Evolutionary conservation across 2,797 vertebrate species (phyloP), one percentile per base, ranked within the genome.

Genomic region (Hipposideros larvatus): DNA sequence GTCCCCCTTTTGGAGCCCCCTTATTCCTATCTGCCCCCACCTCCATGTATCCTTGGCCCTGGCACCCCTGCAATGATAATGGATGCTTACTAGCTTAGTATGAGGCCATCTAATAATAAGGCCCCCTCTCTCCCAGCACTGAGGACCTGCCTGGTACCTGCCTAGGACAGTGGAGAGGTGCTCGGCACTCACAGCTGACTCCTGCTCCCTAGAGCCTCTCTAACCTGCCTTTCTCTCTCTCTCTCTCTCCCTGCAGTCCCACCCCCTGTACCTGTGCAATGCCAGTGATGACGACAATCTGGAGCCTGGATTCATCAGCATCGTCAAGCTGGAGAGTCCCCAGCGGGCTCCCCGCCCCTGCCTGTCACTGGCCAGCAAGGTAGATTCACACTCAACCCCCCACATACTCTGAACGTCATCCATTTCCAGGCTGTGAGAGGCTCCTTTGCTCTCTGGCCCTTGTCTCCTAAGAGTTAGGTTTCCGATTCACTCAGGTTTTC

Each of bases 211-310:
- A 0, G 55, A 71, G 77, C 73, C 73, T 93, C 68, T 90, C 96
- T 98, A 96, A 98, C 85, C 91, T 90, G n/a, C 82, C 41, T 91
- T 5, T 34, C 71, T 94, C 88, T 94, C 37, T 37, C 34, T 34
- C 34, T 34, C 79, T 97, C 78, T 96, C 34, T 98, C 87, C 88
- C 92, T 68, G 1, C 99, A 99, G 99, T 99, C 99, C 97, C 99
- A 99, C 98, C 99, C 99, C 0, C 97, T 99, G 93, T 99, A 99
- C 98, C 99, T 99, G 98, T 99, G 99, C 98, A 99, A 99, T 98
- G 99, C 99, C 96, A 99, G 99, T 4, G 99, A 99, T 86, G 99
- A 99, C 90, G 99, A 99, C 53, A 99, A 99, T 65, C 99, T 99
- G 4, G 99, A 99, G 34, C 99, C 98, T 0, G 99, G 98, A 91